Evolutionary conservation across 2,888 invertebrate genomes (phyloP), one percentile per base, ranked within the genome.

Genomic region (Epistrophe grossulariae): DNA sequence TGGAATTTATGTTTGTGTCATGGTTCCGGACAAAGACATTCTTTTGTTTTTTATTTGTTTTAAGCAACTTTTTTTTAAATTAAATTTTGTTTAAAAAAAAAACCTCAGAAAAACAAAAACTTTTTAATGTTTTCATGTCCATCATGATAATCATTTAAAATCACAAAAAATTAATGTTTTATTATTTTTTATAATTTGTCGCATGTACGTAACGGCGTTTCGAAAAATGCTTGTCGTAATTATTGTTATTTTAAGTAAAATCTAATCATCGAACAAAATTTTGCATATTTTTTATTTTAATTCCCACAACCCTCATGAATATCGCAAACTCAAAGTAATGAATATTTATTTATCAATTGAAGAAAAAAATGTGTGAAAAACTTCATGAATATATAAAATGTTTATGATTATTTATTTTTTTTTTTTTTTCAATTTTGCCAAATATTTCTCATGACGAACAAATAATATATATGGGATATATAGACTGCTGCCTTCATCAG

Each of bases 361-460:
- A 31, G 31, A 59, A 35, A 59, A n/a, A n/a, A 17, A 38, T 17
- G 4, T 62, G 40, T 62, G 19, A 13, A 11, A 40, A 24, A 4
- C 15, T 62, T 43, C 43, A 62, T 62, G 62, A 62, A 62, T 62
- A 43, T 62, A 1, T 31, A 43, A 62, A 59, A 62, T 62, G 43
- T 28, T 62, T 43, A n/a, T 43, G n/a, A 28, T 43, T 43, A 7
- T n/a, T n/a, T n/a, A n/a, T n/a, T n/a, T n/a, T n/a, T 24, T 62
- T 59, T 57, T 35, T 59, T 35, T n/a, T 59, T 10, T 35, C 11
- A 2, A 59, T 28, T 35, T 35, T 35, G 24, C 13, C 45, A 28
- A 62, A 62, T 62, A 43, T 43, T 62, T 13, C 9, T 19, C 19
- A 15, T 13, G 40, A 24, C 24, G 3, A 1, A n/a, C 8, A 1